Evolutionary conservation across 2,888 invertebrate genomes (phyloP).

Genomic region (Stramonita haemastoma): DNA sequence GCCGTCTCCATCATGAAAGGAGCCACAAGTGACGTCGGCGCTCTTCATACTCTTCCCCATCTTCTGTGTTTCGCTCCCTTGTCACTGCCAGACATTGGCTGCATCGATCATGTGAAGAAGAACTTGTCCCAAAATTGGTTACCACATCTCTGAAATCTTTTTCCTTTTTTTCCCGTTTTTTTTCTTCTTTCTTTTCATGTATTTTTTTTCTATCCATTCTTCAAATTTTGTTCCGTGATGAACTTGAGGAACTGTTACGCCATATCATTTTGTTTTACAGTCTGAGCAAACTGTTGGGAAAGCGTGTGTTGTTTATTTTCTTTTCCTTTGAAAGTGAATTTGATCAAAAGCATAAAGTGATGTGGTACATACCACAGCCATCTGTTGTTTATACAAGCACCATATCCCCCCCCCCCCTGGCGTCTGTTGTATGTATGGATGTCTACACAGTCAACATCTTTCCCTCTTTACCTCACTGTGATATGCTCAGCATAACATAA

Average conservation of each 20-base stretch:
- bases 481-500: background rate
- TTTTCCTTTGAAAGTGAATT: background rate
- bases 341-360: background rate
- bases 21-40: background rate
- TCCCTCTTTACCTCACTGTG: background rate
- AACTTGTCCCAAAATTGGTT: background rate
- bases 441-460: background rate
- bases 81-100: background rate
- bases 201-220: background rate
- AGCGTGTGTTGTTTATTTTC: background rate
- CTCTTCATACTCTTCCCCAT: background rate
- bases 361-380: background rate
- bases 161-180: background rate
- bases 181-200: background rate
- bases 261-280: background rate
- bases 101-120: constrained; percentile 9
- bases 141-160: background rate
- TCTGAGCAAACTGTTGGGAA: background rate
- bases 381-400: background rate
- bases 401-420: background rate
- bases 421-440: background rate
- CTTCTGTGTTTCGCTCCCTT: background rate
- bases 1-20: background rate
- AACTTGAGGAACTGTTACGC: background rate
- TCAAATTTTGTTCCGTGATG: background rate